Conservation (phyloP, 2,797 vertebrate genomes). For the Ctenopoma multispine region DNA sequence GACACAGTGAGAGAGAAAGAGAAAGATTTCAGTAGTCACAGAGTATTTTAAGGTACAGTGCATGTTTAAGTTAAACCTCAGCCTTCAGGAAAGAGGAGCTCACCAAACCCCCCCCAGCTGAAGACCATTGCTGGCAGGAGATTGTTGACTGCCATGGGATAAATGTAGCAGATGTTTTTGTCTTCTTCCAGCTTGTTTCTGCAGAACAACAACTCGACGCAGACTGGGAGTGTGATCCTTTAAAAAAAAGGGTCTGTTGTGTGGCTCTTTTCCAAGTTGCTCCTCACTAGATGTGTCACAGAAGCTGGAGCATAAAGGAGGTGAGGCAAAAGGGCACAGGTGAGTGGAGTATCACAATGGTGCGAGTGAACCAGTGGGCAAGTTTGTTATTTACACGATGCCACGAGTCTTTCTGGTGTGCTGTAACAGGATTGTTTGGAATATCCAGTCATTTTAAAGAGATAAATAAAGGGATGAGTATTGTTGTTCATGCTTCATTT, state of each 20-base stretch:
- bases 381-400: conserved; percentile 66
- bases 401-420: conserved; percentile 42
- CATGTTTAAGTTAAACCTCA: conserved; percentile 64
- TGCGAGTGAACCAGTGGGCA: conserved; percentile 32
- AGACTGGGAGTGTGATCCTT: conserved; percentile 30
- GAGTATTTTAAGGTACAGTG: conserved; percentile 51
- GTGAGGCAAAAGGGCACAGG: conserved; percentile 25
- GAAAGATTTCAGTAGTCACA: conserved; percentile 29
- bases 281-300: conserved; percentile 25
- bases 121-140: conserved; percentile 59
- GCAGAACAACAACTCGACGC: conserved; percentile 33
- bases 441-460: conserved; percentile 37
- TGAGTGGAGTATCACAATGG: conserved; percentile 17
- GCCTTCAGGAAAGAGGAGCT: conserved; percentile 39
- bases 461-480: conserved; percentile 23
- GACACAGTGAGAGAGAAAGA: conserved; percentile 45
- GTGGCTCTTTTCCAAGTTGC: conserved; percentile 21
- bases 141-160: conserved; percentile 61
- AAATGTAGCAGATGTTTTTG: conserved; percentile 41
- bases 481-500: conserved; percentile 34
- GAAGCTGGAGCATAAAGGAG: conserved; percentile 29
- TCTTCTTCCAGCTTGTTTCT: conserved; percentile 36
- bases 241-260: conserved; percentile 26
- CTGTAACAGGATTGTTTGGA: conserved; percentile 37
- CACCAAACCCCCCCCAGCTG: conserved; percentile 49